Evolutionary conservation across 2,888 invertebrate genomes (phyloP), one percentile per base, ranked within the genome.

Genomic region (Oligia latruncula): DNA sequence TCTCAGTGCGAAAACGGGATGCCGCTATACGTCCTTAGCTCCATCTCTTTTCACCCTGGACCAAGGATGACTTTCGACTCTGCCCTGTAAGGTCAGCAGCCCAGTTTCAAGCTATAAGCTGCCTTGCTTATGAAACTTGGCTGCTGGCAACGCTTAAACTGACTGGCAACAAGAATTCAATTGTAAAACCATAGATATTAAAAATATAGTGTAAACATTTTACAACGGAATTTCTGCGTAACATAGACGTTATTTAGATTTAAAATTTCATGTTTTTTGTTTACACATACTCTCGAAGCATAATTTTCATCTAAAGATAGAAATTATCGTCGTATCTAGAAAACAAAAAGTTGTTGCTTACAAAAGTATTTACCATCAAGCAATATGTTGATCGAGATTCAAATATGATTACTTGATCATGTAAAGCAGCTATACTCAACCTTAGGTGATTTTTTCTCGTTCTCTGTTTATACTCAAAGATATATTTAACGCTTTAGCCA

Each of bases 371-470:
- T 68, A 72, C 3, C 3, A 15, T 29, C 29, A 43, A 49, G 35
- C 40, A 72, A 74, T 49, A 80, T 73, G 43, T 73, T 80, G 62
- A 80, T 82, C 15, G 62, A 68, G 35, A 71, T 68, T 84, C 0
- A 35, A 79, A 82, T 0, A 80, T 60, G n/a, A 55, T 62, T 49
- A 82, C 73, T 70, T 77, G 74, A 52, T 66, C 55, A 60, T 80
- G 66, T 71, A 49, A 85, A 52, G 58, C 46, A 72, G 40, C 35
- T 58, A 66, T 81, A 35, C 85, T 78, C 73, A 74, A 71, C 58
- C 71, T 72, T 49, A 13, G 4, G 13, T 17, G 20, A 11, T 55
- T 20, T 3, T 11, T 64, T 35, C 17, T 62, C 35, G 8, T 52
- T 76, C 15, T 46, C 29, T 29, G n/a, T 40, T 43, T 15, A n/a